These are phyloP conservation scores for Muscicapa comitata DNA, from an alignment of 2,797 vertebrate genomes.

Conservation along the genomic window DNA sequence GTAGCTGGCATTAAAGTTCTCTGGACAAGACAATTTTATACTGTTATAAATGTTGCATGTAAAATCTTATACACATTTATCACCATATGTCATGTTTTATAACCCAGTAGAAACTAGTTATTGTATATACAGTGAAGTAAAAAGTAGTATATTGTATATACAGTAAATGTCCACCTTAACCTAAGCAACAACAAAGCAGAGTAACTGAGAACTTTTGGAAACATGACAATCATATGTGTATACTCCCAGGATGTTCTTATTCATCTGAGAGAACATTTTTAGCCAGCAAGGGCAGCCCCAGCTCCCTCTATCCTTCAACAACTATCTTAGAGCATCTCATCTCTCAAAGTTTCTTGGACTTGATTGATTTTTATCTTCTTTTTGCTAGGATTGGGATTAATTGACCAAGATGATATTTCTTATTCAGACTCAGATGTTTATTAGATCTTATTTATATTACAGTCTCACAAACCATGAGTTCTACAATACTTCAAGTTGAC, in stretches of 20 bases:
- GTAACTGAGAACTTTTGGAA: neutral
- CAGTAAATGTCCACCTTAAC: neutral
- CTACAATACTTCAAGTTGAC: no score
- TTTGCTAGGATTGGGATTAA: no score
- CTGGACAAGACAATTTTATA: neutral
- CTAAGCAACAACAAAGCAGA: accelerated
- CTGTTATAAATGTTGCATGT: neutral
- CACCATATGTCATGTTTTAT: neutral
- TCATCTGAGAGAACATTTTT: neutral
- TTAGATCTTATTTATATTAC: no score
- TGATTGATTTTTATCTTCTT: no score
- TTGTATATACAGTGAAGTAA: no score
- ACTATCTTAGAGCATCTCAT: neutral
- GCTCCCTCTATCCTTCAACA: neutral
- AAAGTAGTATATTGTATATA: no score
- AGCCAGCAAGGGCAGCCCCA: neutral
- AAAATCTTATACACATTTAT: neutral
- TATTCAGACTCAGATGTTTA: no score
- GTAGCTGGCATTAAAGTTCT: neutral
- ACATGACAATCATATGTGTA: accelerated
- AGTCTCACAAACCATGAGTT: no score
- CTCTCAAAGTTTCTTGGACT: neutral
- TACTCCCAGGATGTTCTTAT: neutral
- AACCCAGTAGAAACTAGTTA: neutral
- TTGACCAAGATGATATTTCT: no score